Percentiles rank a stretch among this genome's conserved stretches.
phyloP scores from a whole-genome alignment of 2,113 vertebrate genomes.

The Junco hyemalis region DNA sequence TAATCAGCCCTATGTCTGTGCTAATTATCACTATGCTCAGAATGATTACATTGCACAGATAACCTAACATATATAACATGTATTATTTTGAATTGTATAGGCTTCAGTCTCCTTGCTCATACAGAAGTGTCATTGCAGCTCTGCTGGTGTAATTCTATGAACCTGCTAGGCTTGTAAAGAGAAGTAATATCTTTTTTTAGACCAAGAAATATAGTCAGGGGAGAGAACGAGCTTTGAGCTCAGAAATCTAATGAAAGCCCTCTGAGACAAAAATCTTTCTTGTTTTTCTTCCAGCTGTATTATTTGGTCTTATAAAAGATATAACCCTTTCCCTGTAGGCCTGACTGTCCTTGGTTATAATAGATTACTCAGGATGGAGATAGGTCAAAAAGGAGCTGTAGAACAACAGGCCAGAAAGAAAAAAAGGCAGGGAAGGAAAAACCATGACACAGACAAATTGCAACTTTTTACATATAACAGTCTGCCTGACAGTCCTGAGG shows the following conservation, averaged over 20 bases:
- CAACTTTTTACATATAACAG: background rate
- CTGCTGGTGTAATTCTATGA: background rate
- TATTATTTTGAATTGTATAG: background rate
- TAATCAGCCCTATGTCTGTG: background rate
- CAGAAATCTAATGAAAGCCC: slow-evolving; percentile 39
- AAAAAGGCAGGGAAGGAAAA: background rate
- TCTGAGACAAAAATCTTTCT: slow-evolving; percentile 14
- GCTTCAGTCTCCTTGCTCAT: background rate
- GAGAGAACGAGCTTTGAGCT: slow-evolving; percentile 13
- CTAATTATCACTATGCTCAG: background rate
- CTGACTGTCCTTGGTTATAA: background rate
- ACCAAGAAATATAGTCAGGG: background rate
- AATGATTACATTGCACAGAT: background rate
- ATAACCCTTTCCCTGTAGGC: background rate
- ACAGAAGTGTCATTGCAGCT: background rate
- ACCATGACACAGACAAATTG: background rate
- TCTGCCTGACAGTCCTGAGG: background rate
- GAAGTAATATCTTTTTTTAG: slow-evolving; percentile 28
- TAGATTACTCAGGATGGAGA: background rate
- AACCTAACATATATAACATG: background rate
- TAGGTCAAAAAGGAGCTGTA: slow-evolving; percentile 1
- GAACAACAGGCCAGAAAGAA: background rate
- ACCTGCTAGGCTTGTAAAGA: background rate
- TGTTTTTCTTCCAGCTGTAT: slow-evolving; percentile 32
- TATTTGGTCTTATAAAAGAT: slow-evolving; percentile 32